These are phyloP conservation scores for Ridgeia piscesae DNA, from an alignment of 1,140 invertebrate genomes.

Conservation along the genomic window DNA sequence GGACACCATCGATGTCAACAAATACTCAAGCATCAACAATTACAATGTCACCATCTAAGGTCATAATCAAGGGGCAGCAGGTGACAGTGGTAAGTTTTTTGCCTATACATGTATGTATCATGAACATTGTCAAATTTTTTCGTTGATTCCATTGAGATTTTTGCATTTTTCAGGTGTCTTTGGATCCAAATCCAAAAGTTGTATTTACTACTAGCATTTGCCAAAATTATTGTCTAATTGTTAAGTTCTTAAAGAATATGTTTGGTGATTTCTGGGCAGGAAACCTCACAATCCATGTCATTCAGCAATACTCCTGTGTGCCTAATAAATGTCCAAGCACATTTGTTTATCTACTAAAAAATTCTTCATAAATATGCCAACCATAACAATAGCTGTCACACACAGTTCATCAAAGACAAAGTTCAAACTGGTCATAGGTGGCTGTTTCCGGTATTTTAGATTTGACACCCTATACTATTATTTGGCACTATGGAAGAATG, in stretches of 20 bases:
- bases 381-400: too few species aligned
- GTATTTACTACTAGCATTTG: neutral
- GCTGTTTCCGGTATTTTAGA: too few species aligned
- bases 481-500: too few species aligned
- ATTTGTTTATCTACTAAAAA: too few species aligned
- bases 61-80: conserved; percentile 49
- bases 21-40: conserved; percentile 57
- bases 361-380: too few species aligned
- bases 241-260: too few species aligned
- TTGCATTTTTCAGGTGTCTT: neutral
- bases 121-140: neutral
- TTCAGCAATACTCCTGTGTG: too few species aligned
- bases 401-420: too few species aligned
- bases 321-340: too few species aligned
- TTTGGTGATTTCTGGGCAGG: neutral
- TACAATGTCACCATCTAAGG: conserved; percentile 60
- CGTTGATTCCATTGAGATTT: neutral
- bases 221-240: neutral
- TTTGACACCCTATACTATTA: too few species aligned
- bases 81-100: neutral
- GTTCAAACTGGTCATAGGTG: too few species aligned
- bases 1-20: conserved; percentile 10
- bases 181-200: neutral
- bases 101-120: neutral
- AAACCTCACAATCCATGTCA: neutral